Evolutionary conservation across 2,113 vertebrate genomes (phyloP), one percentile per base, ranked within the genome.

Genomic region (Sakesphorus luctuosus): DNA sequence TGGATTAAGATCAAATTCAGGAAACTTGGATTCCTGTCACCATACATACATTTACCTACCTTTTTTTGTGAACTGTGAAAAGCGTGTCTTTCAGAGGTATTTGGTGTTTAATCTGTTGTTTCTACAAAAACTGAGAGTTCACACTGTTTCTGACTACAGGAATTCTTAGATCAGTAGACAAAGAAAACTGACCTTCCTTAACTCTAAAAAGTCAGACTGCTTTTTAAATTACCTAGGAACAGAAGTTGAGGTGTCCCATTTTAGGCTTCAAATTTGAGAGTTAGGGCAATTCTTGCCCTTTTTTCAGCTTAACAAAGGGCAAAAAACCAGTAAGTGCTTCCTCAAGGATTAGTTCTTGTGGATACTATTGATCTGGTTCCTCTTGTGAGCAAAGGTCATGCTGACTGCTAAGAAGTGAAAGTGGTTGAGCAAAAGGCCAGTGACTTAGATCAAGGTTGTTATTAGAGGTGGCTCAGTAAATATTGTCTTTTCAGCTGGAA

Each of bases 321-420:
- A 43, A 38, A 40, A 69, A 69, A 66, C 14, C 67, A 68, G 67
- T 7, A 68, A 90, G n/a, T 46, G 40, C 55, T 61, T 90, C 28
- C 31, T 62, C 21, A 62, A 87, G 69, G 74, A 69, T 79, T 87
- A 61, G 21, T 76, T 85, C 10, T 3, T 76, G 49, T 53, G 80
- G 72, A 83, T 83, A 46, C 5, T 90, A 80, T 94, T 85, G 85
- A 95, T 90, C 63, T 69, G 21, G 13, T 58, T 85, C 36, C 40
- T 85, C 58, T 69, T 83, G 59, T 61, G 79, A 65, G 46, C 82
- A 76, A 87, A 94, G 85, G 71, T 93, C 84, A 29, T 65, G 67
- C 47, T 90, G 66, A 79, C 44, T 85, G 84, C 62, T 82, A 65
- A 87, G 90, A 93, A 80, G 58, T 79, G 71, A 89, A 90, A 33